Evolutionary conservation across 2,888 invertebrate genomes (phyloP).

Genomic region (Noctua janthe): DNA sequence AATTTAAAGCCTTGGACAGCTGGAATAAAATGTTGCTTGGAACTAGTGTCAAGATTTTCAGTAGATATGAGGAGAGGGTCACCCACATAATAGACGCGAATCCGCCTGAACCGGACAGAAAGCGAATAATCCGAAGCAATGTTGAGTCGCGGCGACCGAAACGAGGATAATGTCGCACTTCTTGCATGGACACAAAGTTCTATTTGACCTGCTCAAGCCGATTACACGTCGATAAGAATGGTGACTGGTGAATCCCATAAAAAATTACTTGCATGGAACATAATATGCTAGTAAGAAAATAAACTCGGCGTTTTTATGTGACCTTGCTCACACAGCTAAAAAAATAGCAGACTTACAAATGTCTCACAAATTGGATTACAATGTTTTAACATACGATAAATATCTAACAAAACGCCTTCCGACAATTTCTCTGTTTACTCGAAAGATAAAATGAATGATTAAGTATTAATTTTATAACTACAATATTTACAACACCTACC

Average conservation of each 20-base stretch:
- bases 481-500: constrained; percentile 62
- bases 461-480: constrained; percentile 43
- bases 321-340: constrained; percentile 28
- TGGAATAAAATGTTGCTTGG: constrained; percentile 2
- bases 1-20: constrained; percentile 8
- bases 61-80: not conserved
- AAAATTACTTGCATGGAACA: constrained; percentile 15
- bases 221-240: not conserved
- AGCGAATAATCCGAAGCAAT: not conserved
- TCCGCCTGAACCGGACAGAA: not conserved
- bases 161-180: not conserved
- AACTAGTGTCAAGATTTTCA: not conserved
- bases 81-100: not conserved
- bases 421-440: constrained; percentile 30
- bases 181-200: not conserved
- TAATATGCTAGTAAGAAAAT: constrained; percentile 13
- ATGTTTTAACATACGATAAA: constrained; percentile 41
- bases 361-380: constrained; percentile 54
- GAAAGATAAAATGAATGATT: constrained; percentile 47
- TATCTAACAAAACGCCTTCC: constrained; percentile 40
- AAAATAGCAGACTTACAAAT: constrained; percentile 44
- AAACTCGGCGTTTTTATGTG: constrained; percentile 31
- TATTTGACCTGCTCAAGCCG: not conserved
- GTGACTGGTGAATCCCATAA: not conserved
- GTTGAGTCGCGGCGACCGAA: not conserved